phyloP scores from a whole-genome alignment of 1,140 invertebrate species.

The Aphidius ervi region DNA sequence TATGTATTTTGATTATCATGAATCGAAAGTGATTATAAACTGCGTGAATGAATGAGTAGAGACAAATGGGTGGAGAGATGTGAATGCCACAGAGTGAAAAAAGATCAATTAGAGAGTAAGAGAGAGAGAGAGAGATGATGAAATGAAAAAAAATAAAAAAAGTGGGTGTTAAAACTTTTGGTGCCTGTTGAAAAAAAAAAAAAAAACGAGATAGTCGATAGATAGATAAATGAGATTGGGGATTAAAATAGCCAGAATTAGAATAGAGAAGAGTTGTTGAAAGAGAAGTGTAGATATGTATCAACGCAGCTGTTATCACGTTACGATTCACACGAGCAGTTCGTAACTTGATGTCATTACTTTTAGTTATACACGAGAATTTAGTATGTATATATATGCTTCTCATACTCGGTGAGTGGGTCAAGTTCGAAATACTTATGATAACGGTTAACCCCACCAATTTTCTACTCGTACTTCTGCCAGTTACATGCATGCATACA shows the following conservation, averaged over 20 bases:
- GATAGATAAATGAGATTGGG: slow-evolving; percentile 23
- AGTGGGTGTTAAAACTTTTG: slow-evolving; percentile 40
- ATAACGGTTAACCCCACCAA: slow-evolving; percentile 33
- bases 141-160: too few relatives aligned
- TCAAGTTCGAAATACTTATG: slow-evolving; percentile 49
- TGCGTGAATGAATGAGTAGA: too few relatives aligned
- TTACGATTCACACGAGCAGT: slow-evolving; percentile 47
- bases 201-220: slow-evolving; percentile 7
- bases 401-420: slow-evolving; percentile 36
- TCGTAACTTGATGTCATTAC: slow-evolving; percentile 46
- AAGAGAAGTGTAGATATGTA: slow-evolving; percentile 9
- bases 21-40: too few relatives aligned
- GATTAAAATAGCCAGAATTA: slow-evolving; percentile 22
- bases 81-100: background rate
- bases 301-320: slow-evolving; percentile 48
- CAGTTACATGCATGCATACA: slow-evolving; percentile 23
- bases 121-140: slow-evolving; percentile 7
- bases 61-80: too few relatives aligned
- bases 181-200: slow-evolving; percentile 38
- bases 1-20: too few relatives aligned
- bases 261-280: background rate
- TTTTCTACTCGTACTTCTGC: slow-evolving; percentile 28
- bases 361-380: slow-evolving; percentile 18
- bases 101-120: slow-evolving; percentile 4
- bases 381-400: slow-evolving; percentile 1